These are phyloP conservation scores for Neostethus bicornis DNA, from an alignment of 2,797 vertebrate species.

Conservation along the genomic window DNA sequence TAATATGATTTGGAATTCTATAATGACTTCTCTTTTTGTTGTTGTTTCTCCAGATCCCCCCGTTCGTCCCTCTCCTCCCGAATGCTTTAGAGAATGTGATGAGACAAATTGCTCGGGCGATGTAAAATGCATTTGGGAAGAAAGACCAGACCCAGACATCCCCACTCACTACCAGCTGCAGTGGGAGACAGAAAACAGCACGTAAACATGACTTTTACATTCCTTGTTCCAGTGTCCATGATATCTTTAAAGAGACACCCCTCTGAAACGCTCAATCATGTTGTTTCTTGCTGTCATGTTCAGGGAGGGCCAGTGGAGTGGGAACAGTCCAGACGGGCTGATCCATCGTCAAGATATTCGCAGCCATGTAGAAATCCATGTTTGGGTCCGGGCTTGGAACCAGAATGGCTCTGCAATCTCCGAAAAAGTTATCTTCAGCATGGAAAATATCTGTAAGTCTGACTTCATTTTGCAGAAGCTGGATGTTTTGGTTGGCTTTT, in stretches of 20 bases:
- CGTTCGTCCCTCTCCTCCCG: conserved; percentile 27
- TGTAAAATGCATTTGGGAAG: conserved; percentile 74
- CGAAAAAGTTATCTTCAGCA: conserved; percentile 32
- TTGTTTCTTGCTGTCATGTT: conserved; percentile 1
- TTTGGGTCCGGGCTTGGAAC: conserved; percentile 72
- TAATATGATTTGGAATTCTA: not conserved
- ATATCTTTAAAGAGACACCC: not conserved
- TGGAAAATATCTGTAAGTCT: conserved; percentile 69
- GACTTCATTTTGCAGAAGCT: not conserved
- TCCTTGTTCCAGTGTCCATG: not conserved
- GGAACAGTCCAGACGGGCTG: not conserved
- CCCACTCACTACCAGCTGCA: conserved; percentile 64
- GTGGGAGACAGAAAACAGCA: conserved; percentile 48
- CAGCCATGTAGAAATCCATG: conserved; percentile 23
- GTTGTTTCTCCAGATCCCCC: conserved; percentile 44
- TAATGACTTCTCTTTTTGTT: not conserved
- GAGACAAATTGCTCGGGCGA: not conserved
- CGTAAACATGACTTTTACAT: conserved; percentile 40
- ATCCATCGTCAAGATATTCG: conserved; percentile 51
- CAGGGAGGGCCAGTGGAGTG: not conserved
- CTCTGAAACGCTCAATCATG: not conserved
- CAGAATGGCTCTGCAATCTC: conserved; percentile 50
- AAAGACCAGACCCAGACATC: conserved; percentile 6
- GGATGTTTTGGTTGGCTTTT: too few relatives aligned
- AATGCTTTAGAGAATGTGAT: conserved; percentile 62